These are phyloP conservation scores for Pelagia noctiluca DNA, from an alignment of 30 jellyfish, hydroid and myxozoan species.

Conservation along the genomic window DNA sequence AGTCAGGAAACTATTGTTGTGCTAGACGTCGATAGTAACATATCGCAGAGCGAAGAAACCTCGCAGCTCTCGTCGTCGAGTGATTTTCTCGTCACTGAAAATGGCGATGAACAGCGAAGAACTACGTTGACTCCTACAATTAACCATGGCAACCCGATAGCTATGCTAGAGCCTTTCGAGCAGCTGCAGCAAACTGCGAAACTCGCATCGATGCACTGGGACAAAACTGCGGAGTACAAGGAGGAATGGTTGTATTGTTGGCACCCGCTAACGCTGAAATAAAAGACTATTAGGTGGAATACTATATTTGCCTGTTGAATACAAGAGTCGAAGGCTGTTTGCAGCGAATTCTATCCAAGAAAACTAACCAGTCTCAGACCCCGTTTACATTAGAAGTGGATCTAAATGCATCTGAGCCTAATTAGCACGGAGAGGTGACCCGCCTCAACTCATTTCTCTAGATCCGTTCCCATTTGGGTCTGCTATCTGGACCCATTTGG, in stretches of 20 bases:
- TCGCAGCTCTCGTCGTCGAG: neutral
- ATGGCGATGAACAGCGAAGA: slow-evolving; percentile 33
- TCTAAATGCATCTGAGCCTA: no score
- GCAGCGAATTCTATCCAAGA: no score
- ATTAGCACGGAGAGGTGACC: no score
- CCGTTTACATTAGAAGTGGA: no score
- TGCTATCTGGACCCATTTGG: no score
- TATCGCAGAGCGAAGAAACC: neutral
- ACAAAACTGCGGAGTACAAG: slow-evolving; percentile 8
- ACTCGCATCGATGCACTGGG: slow-evolving; percentile 73
- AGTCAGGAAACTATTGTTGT: slow-evolving; percentile 74
- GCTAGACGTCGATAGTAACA: slow-evolving; percentile 31
- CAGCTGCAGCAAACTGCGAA: slow-evolving; percentile 60
- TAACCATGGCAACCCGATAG: slow-evolving; percentile 10
- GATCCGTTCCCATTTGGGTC: no score
- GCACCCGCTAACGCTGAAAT: slow-evolving; percentile 59
- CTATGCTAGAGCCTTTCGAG: slow-evolving; percentile 43
- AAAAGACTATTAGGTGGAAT: no score
- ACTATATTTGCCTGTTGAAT: no score
- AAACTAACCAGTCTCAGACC: no score
- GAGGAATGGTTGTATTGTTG: slow-evolving; percentile 80
- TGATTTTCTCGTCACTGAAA: slow-evolving; percentile 13
- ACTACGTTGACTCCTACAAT: slow-evolving; percentile 61
- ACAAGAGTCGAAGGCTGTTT: no score
- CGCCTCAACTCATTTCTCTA: no score